phyloP scores from a whole-genome alignment of 2,888 invertebrate genomes.

The Drosophila cyrtoloma region DNA sequence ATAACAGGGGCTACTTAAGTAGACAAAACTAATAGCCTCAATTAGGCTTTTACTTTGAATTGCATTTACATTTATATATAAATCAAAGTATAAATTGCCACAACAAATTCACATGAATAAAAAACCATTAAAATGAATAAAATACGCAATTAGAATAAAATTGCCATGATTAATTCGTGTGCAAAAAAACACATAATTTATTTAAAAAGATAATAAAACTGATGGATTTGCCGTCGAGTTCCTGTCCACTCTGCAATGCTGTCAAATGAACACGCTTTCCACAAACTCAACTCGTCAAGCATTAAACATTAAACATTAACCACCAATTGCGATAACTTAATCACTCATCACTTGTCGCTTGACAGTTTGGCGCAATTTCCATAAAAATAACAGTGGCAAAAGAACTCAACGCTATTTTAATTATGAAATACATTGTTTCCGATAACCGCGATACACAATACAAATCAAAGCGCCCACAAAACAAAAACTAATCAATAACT shows the following conservation, averaged over 20 bases:
- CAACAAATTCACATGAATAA: too few species aligned
- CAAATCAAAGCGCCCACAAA: neutral
- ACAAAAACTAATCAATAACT: neutral
- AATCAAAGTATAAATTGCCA: neutral
- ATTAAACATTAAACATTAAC: neutral
- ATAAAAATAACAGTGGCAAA: too few species aligned
- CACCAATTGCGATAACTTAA: neutral
- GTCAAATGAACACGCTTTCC: neutral
- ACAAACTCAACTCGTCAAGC: neutral
- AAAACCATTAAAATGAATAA: neutral
- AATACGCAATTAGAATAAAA: neutral
- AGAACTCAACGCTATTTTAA: neutral
- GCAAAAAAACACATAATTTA: neutral
- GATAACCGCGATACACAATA: neutral
- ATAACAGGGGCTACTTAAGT: neutral
- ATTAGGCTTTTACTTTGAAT: conserved; percentile 1
- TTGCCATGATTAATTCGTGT: neutral
- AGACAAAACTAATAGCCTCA: neutral
- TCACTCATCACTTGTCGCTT: neutral
- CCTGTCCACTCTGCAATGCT: neutral
- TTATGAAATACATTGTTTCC: too few species aligned
- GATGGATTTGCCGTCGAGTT: conserved; percentile 39
- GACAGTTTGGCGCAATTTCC: neutral
- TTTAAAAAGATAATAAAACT: conserved; percentile 15
- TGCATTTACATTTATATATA: neutral